Evolutionary conservation across 2,888 invertebrate species (phyloP).

Genomic region (Galerucella nymphaeae): DNA sequence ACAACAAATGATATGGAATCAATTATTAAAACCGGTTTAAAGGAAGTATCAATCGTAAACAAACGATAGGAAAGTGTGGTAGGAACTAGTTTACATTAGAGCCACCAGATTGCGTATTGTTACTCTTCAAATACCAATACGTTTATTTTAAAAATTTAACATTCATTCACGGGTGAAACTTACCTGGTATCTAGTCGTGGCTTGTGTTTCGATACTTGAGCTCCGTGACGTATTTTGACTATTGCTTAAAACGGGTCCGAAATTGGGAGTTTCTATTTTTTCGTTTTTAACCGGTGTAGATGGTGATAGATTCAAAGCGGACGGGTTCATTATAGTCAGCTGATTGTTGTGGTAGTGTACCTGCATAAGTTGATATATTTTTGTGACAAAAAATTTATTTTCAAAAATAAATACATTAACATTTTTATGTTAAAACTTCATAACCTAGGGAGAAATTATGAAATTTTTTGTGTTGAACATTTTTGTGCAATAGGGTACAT

Average conservation of each 20-base stretch:
- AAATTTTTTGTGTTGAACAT: no score
- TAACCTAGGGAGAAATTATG: no score
- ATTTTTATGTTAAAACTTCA: no score
- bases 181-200: constrained; percentile 48
- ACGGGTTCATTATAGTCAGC: constrained; percentile 63
- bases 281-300: constrained; percentile 50
- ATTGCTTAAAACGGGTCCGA: constrained; percentile 40
- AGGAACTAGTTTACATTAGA: no score
- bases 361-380: constrained; percentile 28
- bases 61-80: no score
- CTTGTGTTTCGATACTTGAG: constrained; percentile 44
- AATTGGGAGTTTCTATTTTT: constrained; percentile 46
- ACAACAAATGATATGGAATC: background rate
- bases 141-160: no score
- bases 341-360: constrained; percentile 68
- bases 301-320: constrained; percentile 55
- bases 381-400: background rate
- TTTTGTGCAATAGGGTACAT: no score
- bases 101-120: no score
- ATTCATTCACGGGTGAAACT: constrained; percentile 8
- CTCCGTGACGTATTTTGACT: constrained; percentile 41
- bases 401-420: background rate
- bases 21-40: no score
- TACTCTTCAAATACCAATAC: no score
- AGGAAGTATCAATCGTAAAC: no score